phyloP scores from a whole-genome alignment of 2,113 vertebrate species.

The Halcyon malimbica region DNA sequence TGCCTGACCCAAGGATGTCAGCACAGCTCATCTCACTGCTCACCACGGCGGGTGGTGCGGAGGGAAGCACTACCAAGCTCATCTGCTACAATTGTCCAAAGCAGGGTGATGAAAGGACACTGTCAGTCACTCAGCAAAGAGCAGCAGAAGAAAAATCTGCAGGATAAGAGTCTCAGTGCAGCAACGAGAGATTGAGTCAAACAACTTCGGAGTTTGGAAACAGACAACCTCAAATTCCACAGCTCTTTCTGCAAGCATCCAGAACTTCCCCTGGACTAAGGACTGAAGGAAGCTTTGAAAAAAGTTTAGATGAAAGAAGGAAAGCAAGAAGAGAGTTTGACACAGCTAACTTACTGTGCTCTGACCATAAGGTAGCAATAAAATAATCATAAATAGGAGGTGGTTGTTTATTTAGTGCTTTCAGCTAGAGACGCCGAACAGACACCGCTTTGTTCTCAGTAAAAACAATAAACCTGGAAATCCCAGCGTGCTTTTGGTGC shows the following conservation, averaged over 20 bases:
- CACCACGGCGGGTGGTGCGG: accelerated
- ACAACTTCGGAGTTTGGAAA: background rate
- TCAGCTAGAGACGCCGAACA: background rate
- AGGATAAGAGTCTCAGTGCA: background rate
- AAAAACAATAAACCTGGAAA: background rate
- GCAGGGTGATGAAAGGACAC: background rate
- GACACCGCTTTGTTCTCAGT: background rate
- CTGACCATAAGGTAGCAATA: background rate
- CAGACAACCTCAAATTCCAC: background rate
- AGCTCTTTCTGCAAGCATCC: background rate
- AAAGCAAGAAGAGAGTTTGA: background rate
- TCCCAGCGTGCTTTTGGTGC: background rate
- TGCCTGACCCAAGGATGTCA: background rate
- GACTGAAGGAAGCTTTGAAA: background rate
- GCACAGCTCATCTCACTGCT: background rate
- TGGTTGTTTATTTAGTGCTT: background rate
- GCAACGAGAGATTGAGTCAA: background rate
- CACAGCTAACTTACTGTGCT: background rate
- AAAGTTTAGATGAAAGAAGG: background rate
- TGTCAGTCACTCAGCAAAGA: background rate
- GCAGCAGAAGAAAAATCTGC: background rate
- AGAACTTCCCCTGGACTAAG: background rate
- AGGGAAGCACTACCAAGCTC: background rate
- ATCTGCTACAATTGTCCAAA: background rate
- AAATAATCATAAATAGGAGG: background rate